Conservation (phyloP, 2,888 invertebrate genomes). For the Lottia gigantea region DNA sequence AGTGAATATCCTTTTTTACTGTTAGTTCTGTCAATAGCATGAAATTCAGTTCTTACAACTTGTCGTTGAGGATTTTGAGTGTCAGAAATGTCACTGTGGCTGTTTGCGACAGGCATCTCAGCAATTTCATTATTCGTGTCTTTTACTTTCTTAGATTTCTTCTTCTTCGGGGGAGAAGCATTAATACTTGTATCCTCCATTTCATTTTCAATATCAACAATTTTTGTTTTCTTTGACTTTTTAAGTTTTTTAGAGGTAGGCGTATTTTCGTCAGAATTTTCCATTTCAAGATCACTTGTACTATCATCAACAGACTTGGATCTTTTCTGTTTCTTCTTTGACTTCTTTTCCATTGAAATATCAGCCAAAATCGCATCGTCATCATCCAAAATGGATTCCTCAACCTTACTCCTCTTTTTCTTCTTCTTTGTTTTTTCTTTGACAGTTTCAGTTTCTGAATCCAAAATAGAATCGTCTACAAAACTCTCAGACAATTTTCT, state of each 20-base stretch:
- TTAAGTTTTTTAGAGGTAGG: too few relatives aligned
- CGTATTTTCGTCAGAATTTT: too few relatives aligned
- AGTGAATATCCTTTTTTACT: background rate
- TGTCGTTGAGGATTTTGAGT: conserved; percentile 1
- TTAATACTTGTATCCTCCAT: conserved; percentile 10
- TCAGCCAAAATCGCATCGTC: conserved; percentile 12
- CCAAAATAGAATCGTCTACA: background rate
- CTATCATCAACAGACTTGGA: conserved; percentile 2
- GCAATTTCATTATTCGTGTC: conserved; percentile 13
- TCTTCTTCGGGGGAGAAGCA: conserved; percentile 12
- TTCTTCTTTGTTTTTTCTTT: conserved; percentile 11
- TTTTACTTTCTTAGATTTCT: conserved; percentile 19
- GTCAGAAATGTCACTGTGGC: conserved; percentile 20
- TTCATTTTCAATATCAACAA: too few relatives aligned
- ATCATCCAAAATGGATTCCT: background rate
- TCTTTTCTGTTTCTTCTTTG: conserved; percentile 24
- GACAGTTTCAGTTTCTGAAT: background rate
- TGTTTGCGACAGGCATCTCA: conserved; percentile 25
- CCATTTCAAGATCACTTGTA: conserved; percentile 14
- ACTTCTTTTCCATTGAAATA: conserved; percentile 17
- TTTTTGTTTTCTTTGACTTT: too few relatives aligned
- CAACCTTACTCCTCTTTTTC: conserved; percentile 16
- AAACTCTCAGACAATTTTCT: too few relatives aligned
- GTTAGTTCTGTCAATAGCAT: conserved; percentile 11
- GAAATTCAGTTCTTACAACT: conserved; percentile 12